A percentile compares a stretch with the other conserved stretches of the same genome.
These are phyloP conservation scores for Malacoraja senta DNA, from an alignment of 2,797 vertebrate genomes.

Conservation along the genomic window DNA sequence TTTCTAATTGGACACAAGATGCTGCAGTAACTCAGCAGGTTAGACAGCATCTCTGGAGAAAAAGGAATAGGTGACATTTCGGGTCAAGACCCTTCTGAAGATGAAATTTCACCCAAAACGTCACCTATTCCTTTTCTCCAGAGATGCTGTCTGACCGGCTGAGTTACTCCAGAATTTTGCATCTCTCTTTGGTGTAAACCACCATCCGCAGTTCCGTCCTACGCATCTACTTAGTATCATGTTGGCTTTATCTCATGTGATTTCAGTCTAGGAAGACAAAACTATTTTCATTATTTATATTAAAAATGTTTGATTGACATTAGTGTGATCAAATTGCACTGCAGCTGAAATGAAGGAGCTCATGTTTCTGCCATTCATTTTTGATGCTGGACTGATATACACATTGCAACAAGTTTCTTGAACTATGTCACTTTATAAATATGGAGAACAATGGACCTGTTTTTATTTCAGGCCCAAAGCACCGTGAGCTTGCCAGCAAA, in stretches of 20 bases:
- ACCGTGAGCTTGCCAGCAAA: neutral
- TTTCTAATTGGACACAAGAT: neutral
- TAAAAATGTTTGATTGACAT: constrained; percentile 4
- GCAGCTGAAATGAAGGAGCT: neutral
- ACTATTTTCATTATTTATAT: neutral
- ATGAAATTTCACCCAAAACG: too few relatives aligned
- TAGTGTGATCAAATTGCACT: neutral
- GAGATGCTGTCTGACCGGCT: too few relatives aligned
- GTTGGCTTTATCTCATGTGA: neutral
- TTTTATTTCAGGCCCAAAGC: neutral
- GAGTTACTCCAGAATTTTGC: too few relatives aligned
- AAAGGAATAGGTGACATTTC: too few relatives aligned
- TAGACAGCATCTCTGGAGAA: too few relatives aligned
- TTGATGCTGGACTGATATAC: neutral
- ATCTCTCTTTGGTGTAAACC: too few relatives aligned
- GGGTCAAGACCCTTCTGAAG: too few relatives aligned
- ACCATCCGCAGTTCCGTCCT: too few relatives aligned
- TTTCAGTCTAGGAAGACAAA: neutral
- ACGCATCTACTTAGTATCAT: too few relatives aligned
- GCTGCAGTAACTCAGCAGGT: too few relatives aligned
- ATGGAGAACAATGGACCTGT: neutral
- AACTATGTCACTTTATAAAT: neutral
- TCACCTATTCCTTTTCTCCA: too few relatives aligned
- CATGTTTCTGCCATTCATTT: constrained; percentile 11
- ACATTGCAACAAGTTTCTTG: neutral